Evolutionary conservation across 2,797 vertebrate species (phyloP), one percentile per base, ranked within the genome.

Genomic region (Bradypodion pumilum): DNA sequence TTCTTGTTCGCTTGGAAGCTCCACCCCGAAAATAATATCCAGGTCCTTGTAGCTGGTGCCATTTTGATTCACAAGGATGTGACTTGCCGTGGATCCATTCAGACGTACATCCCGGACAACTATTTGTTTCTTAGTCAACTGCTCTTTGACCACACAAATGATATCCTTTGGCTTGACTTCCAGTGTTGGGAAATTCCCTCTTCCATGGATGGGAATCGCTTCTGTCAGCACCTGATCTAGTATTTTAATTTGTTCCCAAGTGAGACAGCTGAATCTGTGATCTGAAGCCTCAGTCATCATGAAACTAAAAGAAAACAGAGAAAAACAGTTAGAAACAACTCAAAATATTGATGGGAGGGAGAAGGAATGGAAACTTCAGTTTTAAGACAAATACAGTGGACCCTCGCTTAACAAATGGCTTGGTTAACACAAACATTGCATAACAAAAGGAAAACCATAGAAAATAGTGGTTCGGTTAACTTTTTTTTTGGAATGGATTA

Each of bases 41-140:
- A 99, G 94, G 93, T 99, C 99, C 89, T 99, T 99, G 93, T 98
- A 99, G 89, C 95, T 97, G 37, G 97, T 98, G 68, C 98, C 97
- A 5, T 96, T 98, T 93, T 97, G 97, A 81, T 96, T 95, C 60
- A 98, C 97, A 0, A 99, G 97, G 90, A 99, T 97, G 90, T 99
- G 98, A 87, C 98, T 99, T 81, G 99, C 99, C 1, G 97, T 99
- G 32, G 99, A 99, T 76, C 98, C 99, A 0, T 99, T 99, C 84
- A 99, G 92, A 65, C 99, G 97, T 35, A 98, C 95, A 89, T 99
- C 98, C 84, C 96, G 94, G 6, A 99, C 95, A 0, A 85, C 91
- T 89, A 99, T 99, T 16, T 97, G 96, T 91, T 98, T 97, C 69
- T 95, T 93, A 88, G 95, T 93, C 73, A 99, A 97, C 90, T 97